phyloP scores from a whole-genome alignment of 2,113 vertebrate species.

The Acinonyx jubatus region DNA sequence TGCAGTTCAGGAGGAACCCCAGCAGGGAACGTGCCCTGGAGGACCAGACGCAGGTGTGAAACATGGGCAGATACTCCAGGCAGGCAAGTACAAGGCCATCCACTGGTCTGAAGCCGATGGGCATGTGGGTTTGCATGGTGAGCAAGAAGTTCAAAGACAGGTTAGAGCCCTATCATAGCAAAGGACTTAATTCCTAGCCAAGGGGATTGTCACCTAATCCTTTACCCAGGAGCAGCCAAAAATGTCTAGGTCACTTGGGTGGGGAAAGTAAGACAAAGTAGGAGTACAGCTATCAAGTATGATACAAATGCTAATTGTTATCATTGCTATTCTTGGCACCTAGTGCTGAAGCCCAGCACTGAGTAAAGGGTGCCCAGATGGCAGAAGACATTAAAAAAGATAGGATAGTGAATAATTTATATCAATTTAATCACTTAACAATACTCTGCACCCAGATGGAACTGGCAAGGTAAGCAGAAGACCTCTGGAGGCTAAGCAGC shows the following conservation, averaged over 20 bases:
- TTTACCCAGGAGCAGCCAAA: not conserved
- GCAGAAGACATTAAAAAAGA: not conserved
- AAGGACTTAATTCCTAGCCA: not conserved
- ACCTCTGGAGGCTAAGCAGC: not conserved
- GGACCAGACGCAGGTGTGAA: not conserved
- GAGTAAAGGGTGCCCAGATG: not conserved
- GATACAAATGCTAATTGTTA: not conserved
- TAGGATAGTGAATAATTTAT: not conserved
- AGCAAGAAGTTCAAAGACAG: not conserved
- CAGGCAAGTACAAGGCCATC: not conserved
- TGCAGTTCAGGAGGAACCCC: not conserved
- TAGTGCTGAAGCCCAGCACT: not conserved
- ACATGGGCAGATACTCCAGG: not conserved
- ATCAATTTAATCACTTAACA: not conserved
- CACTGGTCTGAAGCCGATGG: not conserved
- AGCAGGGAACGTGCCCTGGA: fast-evolving
- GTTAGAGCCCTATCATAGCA: not conserved
- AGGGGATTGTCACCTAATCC: not conserved
- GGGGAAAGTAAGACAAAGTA: not conserved
- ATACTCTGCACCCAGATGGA: not conserved
- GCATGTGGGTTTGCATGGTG: too few species aligned
- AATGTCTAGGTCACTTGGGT: not conserved
- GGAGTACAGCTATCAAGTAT: not conserved
- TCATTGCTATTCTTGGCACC: not conserved
- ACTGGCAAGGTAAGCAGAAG: not conserved